These are phyloP conservation scores for Drosophila arizonae DNA, from an alignment of 1,140 invertebrate genomes.

Conservation along the genomic window DNA sequence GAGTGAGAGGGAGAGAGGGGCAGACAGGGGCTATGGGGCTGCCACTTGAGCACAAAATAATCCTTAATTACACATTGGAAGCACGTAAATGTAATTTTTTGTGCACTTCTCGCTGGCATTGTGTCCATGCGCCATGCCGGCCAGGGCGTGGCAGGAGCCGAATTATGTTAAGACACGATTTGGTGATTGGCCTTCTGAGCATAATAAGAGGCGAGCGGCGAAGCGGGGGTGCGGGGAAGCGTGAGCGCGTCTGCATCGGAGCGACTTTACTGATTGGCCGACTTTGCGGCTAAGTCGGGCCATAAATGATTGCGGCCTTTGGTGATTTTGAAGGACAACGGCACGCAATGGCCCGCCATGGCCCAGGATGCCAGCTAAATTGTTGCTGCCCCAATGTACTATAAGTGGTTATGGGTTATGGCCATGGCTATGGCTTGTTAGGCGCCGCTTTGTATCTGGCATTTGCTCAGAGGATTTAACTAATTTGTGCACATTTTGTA, in stretches of 20 bases:
- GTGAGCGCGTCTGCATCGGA: conserved; percentile 7
- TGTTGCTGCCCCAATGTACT: conserved; percentile 11
- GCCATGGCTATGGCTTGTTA: conserved; percentile 27
- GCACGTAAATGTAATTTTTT: conserved; percentile 81
- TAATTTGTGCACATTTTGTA: conserved; percentile 74
- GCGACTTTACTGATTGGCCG: conserved; percentile 55
- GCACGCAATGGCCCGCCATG: conserved; percentile 31
- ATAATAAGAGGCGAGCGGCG: conserved; percentile 28
- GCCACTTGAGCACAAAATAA: conserved; percentile 79
- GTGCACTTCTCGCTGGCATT: conserved; percentile 54
- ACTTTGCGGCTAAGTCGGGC: conserved; percentile 50
- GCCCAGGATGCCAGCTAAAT: conserved; percentile 1
- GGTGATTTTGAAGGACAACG: conserved; percentile 50
- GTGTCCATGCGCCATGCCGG: conserved; percentile 39
- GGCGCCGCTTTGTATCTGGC: conserved; percentile 30
- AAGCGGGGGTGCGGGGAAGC: background rate
- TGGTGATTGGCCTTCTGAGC: conserved; percentile 65
- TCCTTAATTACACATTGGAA: conserved; percentile 81
- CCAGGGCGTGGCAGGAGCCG: conserved; percentile 40
- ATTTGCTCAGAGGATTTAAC: conserved; percentile 48
- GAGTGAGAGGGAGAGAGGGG: background rate
- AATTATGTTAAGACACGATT: conserved; percentile 81
- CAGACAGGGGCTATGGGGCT: conserved; percentile 6
- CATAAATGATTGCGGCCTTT: conserved; percentile 60
- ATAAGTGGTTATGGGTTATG: conserved; percentile 64